phyloP scores from a whole-genome alignment of 2,113 vertebrate genomes.

The Ariopsis seemanni region DNA sequence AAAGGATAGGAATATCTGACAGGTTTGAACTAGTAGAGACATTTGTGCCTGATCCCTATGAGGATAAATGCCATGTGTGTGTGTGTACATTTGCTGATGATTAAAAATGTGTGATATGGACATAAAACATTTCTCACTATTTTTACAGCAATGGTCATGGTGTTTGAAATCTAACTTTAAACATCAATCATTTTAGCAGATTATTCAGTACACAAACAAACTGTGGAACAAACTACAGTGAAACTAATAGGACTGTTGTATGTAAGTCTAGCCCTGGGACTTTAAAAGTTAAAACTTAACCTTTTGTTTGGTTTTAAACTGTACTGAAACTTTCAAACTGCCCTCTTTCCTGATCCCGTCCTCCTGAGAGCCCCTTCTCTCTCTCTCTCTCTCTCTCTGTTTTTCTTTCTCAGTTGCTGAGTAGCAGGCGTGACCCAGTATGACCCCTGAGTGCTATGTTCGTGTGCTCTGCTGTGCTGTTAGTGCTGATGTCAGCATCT shows the following conservation, averaged over 20 bases:
- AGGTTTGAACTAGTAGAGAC: not conserved
- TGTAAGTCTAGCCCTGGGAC: not conserved
- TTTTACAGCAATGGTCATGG: not conserved
- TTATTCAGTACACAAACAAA: not conserved
- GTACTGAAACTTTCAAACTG: slow-evolving; percentile 38
- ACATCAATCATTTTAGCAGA: not conserved
- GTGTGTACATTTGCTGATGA: slow-evolving; percentile 13
- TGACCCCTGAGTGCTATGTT: slow-evolving; percentile 56
- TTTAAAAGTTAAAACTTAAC: not conserved
- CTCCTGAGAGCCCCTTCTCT: not conserved
- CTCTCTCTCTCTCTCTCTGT: not conserved
- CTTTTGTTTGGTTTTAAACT: slow-evolving; percentile 39
- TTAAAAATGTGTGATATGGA: not conserved
- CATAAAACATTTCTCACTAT: not conserved
- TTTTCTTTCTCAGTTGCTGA: slow-evolving; percentile 57
- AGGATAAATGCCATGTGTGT: not conserved
- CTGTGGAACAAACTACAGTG: too few relatives aligned
- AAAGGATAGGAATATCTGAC: not conserved
- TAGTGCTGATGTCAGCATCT: slow-evolving; percentile 77
- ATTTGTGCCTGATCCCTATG: not conserved
- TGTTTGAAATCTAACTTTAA: not conserved
- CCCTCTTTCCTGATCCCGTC: not conserved
- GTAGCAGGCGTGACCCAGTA: slow-evolving; percentile 69
- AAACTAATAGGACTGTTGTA: not conserved
- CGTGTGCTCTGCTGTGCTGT: slow-evolving; percentile 26